A percentile compares a stretch with the other conserved stretches of the same genome.
phyloP scores from a whole-genome alignment of 2,113 vertebrate species.

The Hassar affinis region DNA sequence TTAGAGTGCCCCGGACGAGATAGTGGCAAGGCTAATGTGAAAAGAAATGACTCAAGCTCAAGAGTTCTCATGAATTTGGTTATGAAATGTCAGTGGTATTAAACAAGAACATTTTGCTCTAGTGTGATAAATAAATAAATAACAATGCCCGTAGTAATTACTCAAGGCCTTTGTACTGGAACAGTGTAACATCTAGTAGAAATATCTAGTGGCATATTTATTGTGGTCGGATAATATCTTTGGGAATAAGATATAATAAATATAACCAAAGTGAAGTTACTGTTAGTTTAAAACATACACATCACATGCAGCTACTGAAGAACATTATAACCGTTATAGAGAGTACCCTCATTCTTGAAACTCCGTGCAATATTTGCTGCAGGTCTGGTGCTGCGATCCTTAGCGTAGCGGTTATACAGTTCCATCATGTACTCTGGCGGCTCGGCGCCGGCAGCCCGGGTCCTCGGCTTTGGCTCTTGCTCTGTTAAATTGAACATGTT shows the following conservation, averaged over 20 bases:
- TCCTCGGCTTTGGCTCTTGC: constrained; percentile 68
- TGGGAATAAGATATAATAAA: not conserved
- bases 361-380: constrained; percentile 88
- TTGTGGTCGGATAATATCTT: not conserved
- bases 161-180: not conserved
- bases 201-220: not conserved
- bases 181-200: not conserved
- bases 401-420: constrained; percentile 88
- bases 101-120: not conserved
- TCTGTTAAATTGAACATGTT: constrained; percentile 87
- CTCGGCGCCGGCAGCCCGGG: constrained; percentile 70
- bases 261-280: not conserved
- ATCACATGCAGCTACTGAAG: not conserved
- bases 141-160: not conserved
- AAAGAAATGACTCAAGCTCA: not conserved
- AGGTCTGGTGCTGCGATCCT: constrained; percentile 80
- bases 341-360: constrained; percentile 95
- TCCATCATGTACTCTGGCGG: constrained; percentile 95
- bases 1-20: not conserved
- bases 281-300: not conserved
- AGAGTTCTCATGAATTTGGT: no score
- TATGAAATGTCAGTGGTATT: not conserved
- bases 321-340: not conserved
- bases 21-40: not conserved
- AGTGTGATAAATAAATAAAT: not conserved